These are phyloP conservation scores for Platygyra sinensis DNA, from an alignment of 64 coral and sea anemone genomes.

Conservation along the genomic window DNA sequence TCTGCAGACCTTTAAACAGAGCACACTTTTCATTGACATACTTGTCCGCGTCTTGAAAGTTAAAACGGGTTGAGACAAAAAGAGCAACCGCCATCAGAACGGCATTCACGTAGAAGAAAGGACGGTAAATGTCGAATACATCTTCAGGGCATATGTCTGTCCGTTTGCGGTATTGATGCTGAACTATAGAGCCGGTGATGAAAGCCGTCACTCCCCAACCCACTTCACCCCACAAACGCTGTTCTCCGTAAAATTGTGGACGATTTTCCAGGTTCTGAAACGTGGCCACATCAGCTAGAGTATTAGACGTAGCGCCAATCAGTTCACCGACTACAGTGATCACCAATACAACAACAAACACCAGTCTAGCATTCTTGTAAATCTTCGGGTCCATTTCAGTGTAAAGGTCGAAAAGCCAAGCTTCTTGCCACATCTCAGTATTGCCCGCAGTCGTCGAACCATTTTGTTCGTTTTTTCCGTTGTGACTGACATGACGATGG, in stretches of 20 bases:
- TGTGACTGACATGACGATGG: neutral
- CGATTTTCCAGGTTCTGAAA: conserved; percentile 88
- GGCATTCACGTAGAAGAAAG: conserved; percentile 93
- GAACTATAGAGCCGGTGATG: conserved; percentile 81
- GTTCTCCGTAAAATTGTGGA: conserved; percentile 83
- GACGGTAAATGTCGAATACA: conserved; percentile 87
- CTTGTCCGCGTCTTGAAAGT: conserved; percentile 62
- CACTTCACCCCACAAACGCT: conserved; percentile 79
- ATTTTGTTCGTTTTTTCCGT: neutral
- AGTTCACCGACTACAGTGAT: conserved; percentile 83
- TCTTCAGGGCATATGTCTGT: conserved; percentile 89
- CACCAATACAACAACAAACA: conserved; percentile 75
- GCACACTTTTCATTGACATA: conserved; percentile 52
- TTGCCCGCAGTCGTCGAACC: conserved; percentile 35
- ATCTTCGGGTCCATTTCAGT: conserved; percentile 64
- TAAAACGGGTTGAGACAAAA: conserved; percentile 78
- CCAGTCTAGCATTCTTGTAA: conserved; percentile 78
- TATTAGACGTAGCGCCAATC: conserved; percentile 82
- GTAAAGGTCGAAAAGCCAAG: conserved; percentile 88
- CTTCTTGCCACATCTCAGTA: conserved; percentile 76
- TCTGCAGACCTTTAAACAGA: conserved; percentile 58
- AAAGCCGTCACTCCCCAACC: conserved; percentile 87
- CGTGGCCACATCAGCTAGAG: conserved; percentile 81
- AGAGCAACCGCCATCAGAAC: conserved; percentile 78
- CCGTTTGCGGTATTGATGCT: conserved; percentile 65